These are phyloP conservation scores for Cetoscarus ocellatus DNA, from an alignment of 2,797 vertebrate genomes.

Conservation along the genomic window DNA sequence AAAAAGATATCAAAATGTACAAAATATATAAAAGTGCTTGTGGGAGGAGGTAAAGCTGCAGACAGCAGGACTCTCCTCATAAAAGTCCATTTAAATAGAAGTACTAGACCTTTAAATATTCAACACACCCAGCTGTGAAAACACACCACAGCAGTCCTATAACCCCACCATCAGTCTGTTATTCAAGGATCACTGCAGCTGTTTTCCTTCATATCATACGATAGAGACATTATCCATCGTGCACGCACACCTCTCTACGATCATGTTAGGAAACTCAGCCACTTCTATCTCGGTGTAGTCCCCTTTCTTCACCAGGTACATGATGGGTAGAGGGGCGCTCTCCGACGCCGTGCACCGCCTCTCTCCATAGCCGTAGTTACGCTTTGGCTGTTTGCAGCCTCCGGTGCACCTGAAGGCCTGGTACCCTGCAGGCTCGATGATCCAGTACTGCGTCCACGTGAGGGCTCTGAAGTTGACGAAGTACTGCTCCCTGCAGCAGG, in stretches of 20 bases:
- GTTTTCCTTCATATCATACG: conserved; percentile 70
- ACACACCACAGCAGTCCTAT: conserved; percentile 3
- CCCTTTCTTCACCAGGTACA: conserved; percentile 92
- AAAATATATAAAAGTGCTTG: conserved; percentile 85
- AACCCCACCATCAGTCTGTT: conserved; percentile 10
- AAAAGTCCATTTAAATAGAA: conserved; percentile 73
- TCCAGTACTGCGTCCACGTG: conserved; percentile 90
- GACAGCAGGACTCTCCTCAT: conserved; percentile 35
- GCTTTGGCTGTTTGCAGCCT: conserved; percentile 81
- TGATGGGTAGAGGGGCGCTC: conserved; percentile 90
- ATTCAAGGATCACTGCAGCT: neutral
- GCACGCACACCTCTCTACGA: conserved; percentile 90
- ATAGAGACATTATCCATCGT: conserved; percentile 84
- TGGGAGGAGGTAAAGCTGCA: conserved; percentile 41
- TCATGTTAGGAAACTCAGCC: conserved; percentile 92
- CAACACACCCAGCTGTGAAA: conserved; percentile 14
- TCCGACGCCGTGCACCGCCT: conserved; percentile 84
- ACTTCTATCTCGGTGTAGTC: conserved; percentile 94
- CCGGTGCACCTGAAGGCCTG: conserved; percentile 87
- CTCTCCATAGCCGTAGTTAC: conserved; percentile 81
- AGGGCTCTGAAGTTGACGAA: conserved; percentile 89
- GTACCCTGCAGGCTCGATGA: conserved; percentile 89
- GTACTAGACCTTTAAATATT: conserved; percentile 76
- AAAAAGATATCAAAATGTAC: conserved; percentile 68
- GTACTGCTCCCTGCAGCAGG: conserved; percentile 88